These are phyloP conservation scores for Datnioides undecimradiatus DNA, from an alignment of 2,113 vertebrate genomes.

Conservation along the genomic window DNA sequence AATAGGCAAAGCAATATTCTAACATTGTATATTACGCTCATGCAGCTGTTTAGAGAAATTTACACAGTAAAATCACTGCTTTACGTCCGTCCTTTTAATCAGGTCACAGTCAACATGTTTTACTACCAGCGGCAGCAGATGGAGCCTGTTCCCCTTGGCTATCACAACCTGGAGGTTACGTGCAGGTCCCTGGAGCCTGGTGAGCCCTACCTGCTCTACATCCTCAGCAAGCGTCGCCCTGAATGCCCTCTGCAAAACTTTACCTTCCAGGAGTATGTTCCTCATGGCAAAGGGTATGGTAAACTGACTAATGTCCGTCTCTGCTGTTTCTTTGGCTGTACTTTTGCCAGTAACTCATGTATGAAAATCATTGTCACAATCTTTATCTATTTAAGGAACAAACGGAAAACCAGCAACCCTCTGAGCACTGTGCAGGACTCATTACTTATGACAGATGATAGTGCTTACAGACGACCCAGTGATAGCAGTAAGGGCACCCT, in stretches of 20 bases:
- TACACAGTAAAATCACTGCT: background rate
- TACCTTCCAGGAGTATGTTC: constrained; percentile 86
- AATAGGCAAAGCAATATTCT: too few species aligned
- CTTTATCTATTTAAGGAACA: constrained; percentile 61
- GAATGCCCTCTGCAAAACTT: constrained; percentile 77
- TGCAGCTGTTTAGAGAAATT: background rate
- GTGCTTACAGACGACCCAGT: constrained; percentile 28
- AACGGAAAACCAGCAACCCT: constrained; percentile 78
- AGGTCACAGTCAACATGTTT: constrained; percentile 94
- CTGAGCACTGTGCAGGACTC: constrained; percentile 62
- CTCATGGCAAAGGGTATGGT: constrained; percentile 81
- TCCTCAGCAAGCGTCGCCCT: constrained; percentile 76
- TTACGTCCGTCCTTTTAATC: constrained; percentile 1
- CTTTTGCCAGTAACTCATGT: background rate
- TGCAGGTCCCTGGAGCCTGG: constrained; percentile 88
- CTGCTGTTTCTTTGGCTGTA: background rate
- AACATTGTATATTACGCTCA: too few species aligned
- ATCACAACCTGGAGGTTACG: constrained; percentile 84
- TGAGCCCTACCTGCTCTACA: constrained; percentile 88
- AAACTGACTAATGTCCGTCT: background rate
- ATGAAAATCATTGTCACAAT: background rate
- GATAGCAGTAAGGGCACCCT: constrained; percentile 73
- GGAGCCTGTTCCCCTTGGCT: constrained; percentile 84
- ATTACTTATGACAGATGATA: constrained; percentile 65
- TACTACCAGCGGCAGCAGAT: constrained; percentile 85